Evolutionary conservation across 2,113 vertebrate genomes (phyloP).

Genomic region (Spilogale gracilis): DNA sequence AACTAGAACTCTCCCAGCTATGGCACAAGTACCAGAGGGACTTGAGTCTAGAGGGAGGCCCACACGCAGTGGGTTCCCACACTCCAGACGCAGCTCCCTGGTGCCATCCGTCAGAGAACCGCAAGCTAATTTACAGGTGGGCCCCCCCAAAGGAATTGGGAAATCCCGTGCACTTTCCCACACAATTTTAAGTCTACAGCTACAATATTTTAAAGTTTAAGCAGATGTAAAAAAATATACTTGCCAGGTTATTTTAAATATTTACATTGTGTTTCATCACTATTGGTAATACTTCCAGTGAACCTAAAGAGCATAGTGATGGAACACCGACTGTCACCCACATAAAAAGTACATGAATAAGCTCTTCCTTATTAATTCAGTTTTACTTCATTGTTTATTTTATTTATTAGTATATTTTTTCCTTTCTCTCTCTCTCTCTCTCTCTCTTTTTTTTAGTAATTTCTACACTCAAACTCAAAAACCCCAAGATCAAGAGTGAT

Average conservation of each 20-base stretch:
- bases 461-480: neutral
- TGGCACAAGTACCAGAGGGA: neutral
- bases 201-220: neutral
- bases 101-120: neutral
- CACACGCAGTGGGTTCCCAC: neutral
- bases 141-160: neutral
- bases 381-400: neutral
- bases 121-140: neutral
- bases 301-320: neutral
- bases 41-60: neutral
- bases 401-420: neutral
- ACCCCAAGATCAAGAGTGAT: neutral
- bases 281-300: neutral
- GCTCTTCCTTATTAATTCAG: neutral
- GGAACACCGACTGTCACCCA: no score
- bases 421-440: no score
- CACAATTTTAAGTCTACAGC: neutral
- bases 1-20: neutral
- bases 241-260: neutral
- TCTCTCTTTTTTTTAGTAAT: neutral
- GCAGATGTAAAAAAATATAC: neutral
- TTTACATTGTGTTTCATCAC: neutral
- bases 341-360: neutral
- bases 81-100: neutral
- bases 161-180: neutral